Conservation (phyloP, 1,140 invertebrate species). For the Plutomurus gul region DNA sequence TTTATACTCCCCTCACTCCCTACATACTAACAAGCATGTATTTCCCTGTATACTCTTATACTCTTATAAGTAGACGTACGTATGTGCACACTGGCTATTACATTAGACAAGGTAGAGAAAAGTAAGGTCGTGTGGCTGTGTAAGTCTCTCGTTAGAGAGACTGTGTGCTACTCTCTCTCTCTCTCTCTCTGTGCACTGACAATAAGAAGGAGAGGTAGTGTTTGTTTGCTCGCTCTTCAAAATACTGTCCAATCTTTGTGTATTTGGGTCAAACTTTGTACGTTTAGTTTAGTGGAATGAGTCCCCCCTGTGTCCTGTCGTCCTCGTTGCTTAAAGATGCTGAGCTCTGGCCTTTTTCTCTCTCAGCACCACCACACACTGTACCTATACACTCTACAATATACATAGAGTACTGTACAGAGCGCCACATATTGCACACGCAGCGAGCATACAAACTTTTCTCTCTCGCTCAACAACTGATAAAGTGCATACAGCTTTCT, state of each 20-base stretch:
- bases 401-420: not conserved
- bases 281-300: conserved; percentile 24
- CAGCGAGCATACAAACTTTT: conserved; percentile 8
- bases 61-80: no score
- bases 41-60: no score
- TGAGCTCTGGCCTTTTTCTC: not conserved
- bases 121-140: no score
- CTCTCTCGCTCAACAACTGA: no score
- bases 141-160: not conserved
- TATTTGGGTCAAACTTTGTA: conserved; percentile 27
- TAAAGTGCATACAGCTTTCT: no score
- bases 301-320: conserved; percentile 12
- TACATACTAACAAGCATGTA: no score
- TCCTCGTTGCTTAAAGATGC: conserved; percentile 17
- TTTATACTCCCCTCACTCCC: no score
- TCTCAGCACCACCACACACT: not conserved
- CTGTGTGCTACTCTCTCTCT: not conserved
- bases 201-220: not conserved
- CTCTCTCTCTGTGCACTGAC: not conserved
- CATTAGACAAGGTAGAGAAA: no score
- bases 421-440: no score
- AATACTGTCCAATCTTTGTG: conserved; percentile 27
- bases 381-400: not conserved
- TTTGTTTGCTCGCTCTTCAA: conserved; percentile 20
- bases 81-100: no score